Evolutionary conservation across 2,797 vertebrate species (phyloP), one percentile per base, ranked within the genome.

Genomic region (Carduelis carduelis): DNA sequence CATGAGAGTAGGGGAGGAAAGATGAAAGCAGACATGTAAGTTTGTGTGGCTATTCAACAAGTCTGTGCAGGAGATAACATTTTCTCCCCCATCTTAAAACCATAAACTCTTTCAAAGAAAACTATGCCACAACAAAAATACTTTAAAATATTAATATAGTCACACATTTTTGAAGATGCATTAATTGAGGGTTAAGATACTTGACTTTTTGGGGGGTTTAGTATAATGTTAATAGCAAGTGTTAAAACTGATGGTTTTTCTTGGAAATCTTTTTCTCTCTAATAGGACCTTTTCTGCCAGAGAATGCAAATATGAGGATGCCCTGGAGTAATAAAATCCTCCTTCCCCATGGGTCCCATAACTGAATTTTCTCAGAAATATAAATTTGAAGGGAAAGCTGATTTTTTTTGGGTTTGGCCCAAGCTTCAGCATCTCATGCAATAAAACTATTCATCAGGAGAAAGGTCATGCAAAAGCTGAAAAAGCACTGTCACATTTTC

Each of bases 1-100:
- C 79, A 84, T 37, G 26, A 46, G n/a, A 90, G 12, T 7, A 76
- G n/a, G 30, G 22, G 35, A 94, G 10, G 27, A 71, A 95, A 92
- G 79, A 59, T 12, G 35, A 85, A 70, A 57, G 65, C 24, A 95
- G 49, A 55, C 19, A 11, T 10, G 2, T 4, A 49, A 93, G 63
- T 50, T 46, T 46, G 49, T 8, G 28, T 7, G 18, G 60, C 16
- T 84, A 35, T 43, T 82, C 34, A 92, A n/a, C 30, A 80, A 80
- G 24, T 21, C 46, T 61, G 28, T 46, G 22, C 19, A 8, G 28
- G 70, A 82, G 22, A 41, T 6, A 93, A 50, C 12, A 41, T 53
- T 37, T 70, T 60, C 44, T 43, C 26, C 22, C 19, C 34, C 46
- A 18, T 9, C 24, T 78, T 61, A 77, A 83, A 90, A 60, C 1